phyloP scores from a whole-genome alignment of 2,797 vertebrate species.

The Neopelma chrysocephalum region DNA sequence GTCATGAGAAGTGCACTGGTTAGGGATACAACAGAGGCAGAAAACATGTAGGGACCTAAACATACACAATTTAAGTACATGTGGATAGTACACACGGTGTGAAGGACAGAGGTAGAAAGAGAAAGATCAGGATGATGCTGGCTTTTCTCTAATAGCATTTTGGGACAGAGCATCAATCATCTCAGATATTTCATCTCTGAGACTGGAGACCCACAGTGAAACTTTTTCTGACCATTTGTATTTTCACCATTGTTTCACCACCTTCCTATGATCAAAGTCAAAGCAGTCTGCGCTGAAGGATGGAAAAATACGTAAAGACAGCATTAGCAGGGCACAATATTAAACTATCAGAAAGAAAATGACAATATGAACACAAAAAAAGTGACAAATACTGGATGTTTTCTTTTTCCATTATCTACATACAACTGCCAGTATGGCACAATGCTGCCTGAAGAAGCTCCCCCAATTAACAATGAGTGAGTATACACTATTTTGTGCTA shows the following conservation, averaged over 20 bases:
- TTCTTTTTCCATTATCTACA: not conserved
- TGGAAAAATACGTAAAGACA: not conserved
- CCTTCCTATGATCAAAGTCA: not conserved
- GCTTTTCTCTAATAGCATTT: not conserved
- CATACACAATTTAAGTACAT: not conserved
- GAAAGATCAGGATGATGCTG: not conserved
- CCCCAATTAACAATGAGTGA: not conserved
- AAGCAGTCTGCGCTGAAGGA: not conserved
- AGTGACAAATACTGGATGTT: not conserved
- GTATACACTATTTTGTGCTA: not conserved
- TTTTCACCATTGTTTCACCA: not conserved
- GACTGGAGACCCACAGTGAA: not conserved
- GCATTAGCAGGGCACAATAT: not conserved
- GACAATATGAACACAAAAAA: not conserved
- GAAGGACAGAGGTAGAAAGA: not conserved
- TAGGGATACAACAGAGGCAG: not conserved
- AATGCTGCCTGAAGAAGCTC: not conserved
- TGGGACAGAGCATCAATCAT: not conserved
- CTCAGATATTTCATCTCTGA: not conserved
- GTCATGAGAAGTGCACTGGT: not conserved
- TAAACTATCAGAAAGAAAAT: not conserved
- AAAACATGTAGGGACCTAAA: not conserved
- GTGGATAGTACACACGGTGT: fast-evolving
- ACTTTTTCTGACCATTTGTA: not conserved
- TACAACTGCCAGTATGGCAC: not conserved